Base-by-base conservation (phyloP, 2,797 vertebrate species). In the Gymnopithys bicolor region DNA sequence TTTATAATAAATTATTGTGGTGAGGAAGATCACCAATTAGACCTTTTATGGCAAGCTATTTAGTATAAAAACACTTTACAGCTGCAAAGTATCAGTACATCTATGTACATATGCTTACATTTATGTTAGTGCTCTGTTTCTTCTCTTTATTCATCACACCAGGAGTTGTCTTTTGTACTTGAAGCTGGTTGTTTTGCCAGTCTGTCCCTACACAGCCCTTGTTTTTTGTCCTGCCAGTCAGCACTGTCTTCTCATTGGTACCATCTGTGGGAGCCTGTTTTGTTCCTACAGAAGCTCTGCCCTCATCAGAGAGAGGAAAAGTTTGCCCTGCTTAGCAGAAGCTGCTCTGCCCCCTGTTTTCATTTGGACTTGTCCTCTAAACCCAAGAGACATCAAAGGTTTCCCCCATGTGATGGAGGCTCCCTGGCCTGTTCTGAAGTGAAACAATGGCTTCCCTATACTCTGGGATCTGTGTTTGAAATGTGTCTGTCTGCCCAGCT, bases 381-480 rank as follows among this genome's bases (percentile, higher is more conserved):
- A 60, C 43, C 84, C 43, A 23, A 66, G 60, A 28, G 39, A 93
- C 81, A 87, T 92, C 81, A 91, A 81, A 96, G 63, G n/a, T 73
- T 94, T 91, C 25, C 23, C 55, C 30, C 56, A 19, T 67, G 81
- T 18, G 64, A 80, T 56, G 78, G 74, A 83, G 70, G 56, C 56
- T 95, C 75, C 62, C 49, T 84, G 63, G 68, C 52, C 49, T 56
- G 41, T 66, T 90, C 75, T 52, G 64, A 30, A 80, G 19, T 1
- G 10, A 53, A 93, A 95, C 93, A 95, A 94, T 82, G 81, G 45
- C 58, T 90, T 62, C 32, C 94, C 92, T 95, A 92, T 95, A 10
- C 32, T 92, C 86, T 43, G 93, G 85, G 89, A 8, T 92, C 90
- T 85, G 69, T 16, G 48, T 71, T 94, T 4, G 4, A 35, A 90